Percentiles rank a stretch among this genome's conserved stretches.
phyloP scores from a whole-genome alignment of 2,888 invertebrate genomes.

The Drosophila limbata region DNA sequence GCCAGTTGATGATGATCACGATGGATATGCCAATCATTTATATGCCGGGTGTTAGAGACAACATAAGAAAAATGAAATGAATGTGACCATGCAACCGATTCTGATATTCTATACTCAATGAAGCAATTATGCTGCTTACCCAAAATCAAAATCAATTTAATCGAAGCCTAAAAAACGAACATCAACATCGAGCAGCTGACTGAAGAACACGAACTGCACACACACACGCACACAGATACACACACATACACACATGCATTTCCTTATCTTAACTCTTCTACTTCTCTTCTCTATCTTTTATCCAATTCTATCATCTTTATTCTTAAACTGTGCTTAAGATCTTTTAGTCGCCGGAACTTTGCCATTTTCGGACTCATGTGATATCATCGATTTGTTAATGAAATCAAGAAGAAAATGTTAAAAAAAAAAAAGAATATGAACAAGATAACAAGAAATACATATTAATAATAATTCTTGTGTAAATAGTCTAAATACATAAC shows the following conservation, averaged over 20 bases:
- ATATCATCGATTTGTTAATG: conserved; percentile 82
- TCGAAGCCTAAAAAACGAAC: conserved; percentile 49
- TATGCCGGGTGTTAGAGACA: conserved; percentile 9
- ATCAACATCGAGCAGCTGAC: conserved; percentile 68
- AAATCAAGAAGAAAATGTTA: conserved; percentile 68
- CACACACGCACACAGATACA: conserved; percentile 43
- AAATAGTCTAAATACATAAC: conserved; percentile 74
- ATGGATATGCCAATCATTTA: conserved; percentile 20
- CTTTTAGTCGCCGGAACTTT: conserved; percentile 83
- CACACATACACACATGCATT: conserved; percentile 28
- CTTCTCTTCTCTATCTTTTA: conserved; percentile 28
- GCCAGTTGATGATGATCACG: conserved; percentile 27
- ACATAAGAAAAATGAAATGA: conserved; percentile 3
- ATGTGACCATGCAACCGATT: conserved; percentile 54
- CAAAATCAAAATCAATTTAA: conserved; percentile 34
- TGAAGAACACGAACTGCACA: conserved; percentile 69
- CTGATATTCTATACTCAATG: conserved; percentile 52
- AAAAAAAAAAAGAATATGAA: conserved; percentile 47
- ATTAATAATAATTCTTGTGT: conserved; percentile 56
- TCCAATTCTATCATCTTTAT: conserved; percentile 16
- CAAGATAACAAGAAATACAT: conserved; percentile 32
- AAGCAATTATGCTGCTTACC: conserved; percentile 64
- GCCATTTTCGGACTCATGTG: conserved; percentile 84
- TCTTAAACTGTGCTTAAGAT: conserved; percentile 64
- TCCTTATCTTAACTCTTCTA: conserved; percentile 13